Evolutionary conservation across 1,140 invertebrate species (phyloP).

Genomic region (Scaptomyza graminum): DNA sequence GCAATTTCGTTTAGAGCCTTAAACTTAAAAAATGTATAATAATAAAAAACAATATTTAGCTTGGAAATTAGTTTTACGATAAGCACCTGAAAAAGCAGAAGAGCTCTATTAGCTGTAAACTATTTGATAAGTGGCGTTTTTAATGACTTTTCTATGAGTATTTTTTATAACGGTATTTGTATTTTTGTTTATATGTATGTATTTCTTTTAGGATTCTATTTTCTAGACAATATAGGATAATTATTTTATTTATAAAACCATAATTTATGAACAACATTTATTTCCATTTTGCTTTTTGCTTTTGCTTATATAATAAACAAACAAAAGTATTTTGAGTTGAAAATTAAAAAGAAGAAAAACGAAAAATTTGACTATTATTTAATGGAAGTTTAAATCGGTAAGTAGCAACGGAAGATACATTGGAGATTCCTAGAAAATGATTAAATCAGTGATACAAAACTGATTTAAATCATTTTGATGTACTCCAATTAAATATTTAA

Average conservation of each 20-base stretch:
- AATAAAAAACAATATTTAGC: conserved; percentile 3
- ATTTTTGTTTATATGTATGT: conserved; percentile 35
- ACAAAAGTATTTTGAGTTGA: conserved; percentile 46
- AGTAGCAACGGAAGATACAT: not conserved
- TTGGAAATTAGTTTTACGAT: conserved; percentile 72
- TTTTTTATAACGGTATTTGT: conserved; percentile 54
- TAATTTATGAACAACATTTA: conserved; percentile 74
- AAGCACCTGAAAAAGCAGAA: conserved; percentile 54
- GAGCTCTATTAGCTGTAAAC: conserved; percentile 73
- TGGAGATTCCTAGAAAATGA: no score
- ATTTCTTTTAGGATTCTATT: conserved; percentile 30
- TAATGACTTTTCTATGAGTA: conserved; percentile 59
- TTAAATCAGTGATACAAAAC: no score
- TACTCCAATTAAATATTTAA: no score
- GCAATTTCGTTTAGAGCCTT: conserved; percentile 60
- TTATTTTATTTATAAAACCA: conserved; percentile 69
- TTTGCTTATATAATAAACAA: conserved; percentile 72
- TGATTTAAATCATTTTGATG: no score
- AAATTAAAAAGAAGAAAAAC: conserved; percentile 2
- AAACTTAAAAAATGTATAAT: conserved; percentile 36
- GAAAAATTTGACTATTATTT: conserved; percentile 16
- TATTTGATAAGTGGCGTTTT: conserved; percentile 49
- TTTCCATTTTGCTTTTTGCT: conserved; percentile 47
- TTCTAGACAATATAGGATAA: conserved; percentile 63
- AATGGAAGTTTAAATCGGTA: not conserved